A percentile compares a stretch with the other conserved stretches of the same genome.
Conservation (phyloP, 2,888 invertebrate species). For the Strigamia crassipes region DNA sequence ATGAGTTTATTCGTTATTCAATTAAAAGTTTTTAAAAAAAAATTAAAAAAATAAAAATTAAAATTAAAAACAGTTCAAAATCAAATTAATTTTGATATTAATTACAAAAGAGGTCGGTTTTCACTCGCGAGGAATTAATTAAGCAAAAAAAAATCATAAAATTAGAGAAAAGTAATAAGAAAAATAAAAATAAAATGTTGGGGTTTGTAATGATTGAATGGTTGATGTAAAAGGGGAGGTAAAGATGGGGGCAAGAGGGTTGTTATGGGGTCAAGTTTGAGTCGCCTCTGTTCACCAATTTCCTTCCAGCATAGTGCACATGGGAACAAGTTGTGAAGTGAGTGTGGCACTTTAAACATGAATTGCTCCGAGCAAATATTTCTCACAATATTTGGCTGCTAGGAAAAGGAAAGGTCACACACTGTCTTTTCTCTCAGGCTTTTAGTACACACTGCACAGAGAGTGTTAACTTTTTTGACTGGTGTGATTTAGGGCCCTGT, state of each 20-base stretch:
- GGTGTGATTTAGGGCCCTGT: background rate
- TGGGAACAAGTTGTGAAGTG: conserved; percentile 28
- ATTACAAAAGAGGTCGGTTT: no score
- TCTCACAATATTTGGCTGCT: conserved; percentile 17
- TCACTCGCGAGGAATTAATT: no score
- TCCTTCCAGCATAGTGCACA: conserved; percentile 37
- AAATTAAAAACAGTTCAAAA: background rate
- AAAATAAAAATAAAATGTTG: background rate
- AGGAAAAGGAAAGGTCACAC: conserved; percentile 33
- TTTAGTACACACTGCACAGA: no score
- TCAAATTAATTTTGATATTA: background rate
- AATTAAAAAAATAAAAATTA: no score
- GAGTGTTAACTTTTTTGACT: conserved; percentile 8
- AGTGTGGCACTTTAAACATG: conserved; percentile 37
- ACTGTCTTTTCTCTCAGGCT: conserved; percentile 22
- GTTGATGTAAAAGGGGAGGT: background rate
- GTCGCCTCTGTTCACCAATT: conserved; percentile 37
- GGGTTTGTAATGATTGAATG: background rate
- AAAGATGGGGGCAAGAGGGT: background rate
- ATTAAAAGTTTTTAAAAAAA: no score
- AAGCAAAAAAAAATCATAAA: no score
- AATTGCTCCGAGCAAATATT: conserved; percentile 25
- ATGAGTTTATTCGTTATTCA: conserved; percentile 4
- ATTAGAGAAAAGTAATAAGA: no score
- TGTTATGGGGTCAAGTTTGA: conserved; percentile 33